Base-by-base conservation (phyloP, 2,113 vertebrate genomes). In the Atractosteus spatula region DNA sequence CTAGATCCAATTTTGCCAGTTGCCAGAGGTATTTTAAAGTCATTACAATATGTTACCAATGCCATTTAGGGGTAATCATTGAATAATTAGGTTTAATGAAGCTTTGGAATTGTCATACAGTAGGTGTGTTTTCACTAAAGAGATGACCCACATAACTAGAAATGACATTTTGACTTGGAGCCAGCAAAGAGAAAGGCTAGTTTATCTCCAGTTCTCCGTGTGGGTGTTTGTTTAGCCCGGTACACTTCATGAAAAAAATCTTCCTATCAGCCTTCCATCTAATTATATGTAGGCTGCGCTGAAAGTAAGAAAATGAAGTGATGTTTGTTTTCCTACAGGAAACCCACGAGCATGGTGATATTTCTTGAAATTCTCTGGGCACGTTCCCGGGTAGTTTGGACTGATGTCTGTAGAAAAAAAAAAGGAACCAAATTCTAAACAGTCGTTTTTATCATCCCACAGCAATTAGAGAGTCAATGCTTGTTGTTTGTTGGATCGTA, bases 261-360 rank as follows among this genome's bases (percentile, higher is more conserved):
- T 82, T 84, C 77, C 78, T 88, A 74, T 91, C 86, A 79, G 86
- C 87, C 81, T 89, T 88, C 84, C 81, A 91, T 87, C 86, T 87
- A 90, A 86, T 86, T 89, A 82, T 84, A 77, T 90, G 83, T 86
- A 85, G 88, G 81, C 82, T 69, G 67, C 88, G 84, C 81, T 86
- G 85, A 91, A 91, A 85, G 84, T 84, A 90, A 90, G 86, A 91
- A 92, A 93, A 91, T 88, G 89, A 91, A 92, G 91, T 91, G 89
- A 90, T 91, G 80, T 90, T 86, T 91, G 85, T 88, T 91, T 93
- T 93, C 91, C 91, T 92, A 78, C 81, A 93, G 90, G 88, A 94
- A 93, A 85, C 84, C 88, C 83, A 80, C 86, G 88, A 84, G 90
- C 88, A 90, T 90, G 87, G 87, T 92, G 91, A 90, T 89, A 87